phyloP scores from a whole-genome alignment of 2,113 vertebrate species.

The Pygoscelis antarcticus region DNA sequence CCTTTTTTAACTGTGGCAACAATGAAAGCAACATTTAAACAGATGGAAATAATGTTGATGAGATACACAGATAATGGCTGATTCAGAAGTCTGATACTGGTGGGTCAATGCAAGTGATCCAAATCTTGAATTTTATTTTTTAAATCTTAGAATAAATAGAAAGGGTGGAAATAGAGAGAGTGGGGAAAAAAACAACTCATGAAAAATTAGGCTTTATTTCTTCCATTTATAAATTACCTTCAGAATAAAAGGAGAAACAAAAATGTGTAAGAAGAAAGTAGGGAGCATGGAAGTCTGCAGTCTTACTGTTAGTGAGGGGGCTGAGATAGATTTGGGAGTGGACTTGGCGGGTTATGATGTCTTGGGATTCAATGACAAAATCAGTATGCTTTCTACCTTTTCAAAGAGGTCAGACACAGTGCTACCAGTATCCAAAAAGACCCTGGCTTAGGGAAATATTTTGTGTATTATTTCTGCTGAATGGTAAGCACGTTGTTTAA shows the following conservation, averaged over 20 bases:
- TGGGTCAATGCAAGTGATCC: not conserved
- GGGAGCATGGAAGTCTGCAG: not conserved
- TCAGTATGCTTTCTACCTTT: not conserved
- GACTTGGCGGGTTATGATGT: not conserved
- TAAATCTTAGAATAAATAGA: not conserved
- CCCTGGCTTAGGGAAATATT: not conserved
- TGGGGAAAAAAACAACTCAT: accelerated
- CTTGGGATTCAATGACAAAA: not conserved
- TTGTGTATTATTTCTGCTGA: not conserved
- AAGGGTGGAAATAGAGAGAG: not conserved
- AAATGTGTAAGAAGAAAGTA: not conserved
- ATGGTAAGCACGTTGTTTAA: not conserved
- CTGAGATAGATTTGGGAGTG: not conserved
- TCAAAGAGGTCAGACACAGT: not conserved
- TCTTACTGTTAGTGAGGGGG: not conserved
- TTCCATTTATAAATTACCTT: not conserved
- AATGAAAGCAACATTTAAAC: not conserved
- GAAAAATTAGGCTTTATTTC: not conserved
- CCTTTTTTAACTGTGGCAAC: not conserved
- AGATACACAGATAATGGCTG: not conserved
- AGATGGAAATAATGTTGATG: not conserved
- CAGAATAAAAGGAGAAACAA: not conserved
- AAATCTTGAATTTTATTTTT: not conserved
- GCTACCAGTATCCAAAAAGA: not conserved
- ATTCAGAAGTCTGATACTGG: not conserved